A percentile compares a stretch with the other conserved stretches of the same genome.
phyloP scores from a whole-genome alignment of 2,888 invertebrate species.

The Mythimna lalbum region DNA sequence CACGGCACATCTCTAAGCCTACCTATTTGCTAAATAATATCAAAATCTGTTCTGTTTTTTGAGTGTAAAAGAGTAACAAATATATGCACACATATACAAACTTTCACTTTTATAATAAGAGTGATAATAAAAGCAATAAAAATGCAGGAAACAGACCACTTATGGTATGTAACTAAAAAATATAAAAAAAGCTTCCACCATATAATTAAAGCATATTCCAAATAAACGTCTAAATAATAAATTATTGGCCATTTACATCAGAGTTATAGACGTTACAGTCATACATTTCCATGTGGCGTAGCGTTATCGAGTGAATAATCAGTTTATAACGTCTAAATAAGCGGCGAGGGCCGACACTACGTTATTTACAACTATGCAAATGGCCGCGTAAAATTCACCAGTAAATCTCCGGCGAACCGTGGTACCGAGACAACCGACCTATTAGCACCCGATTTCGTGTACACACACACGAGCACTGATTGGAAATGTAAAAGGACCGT shows the following conservation, averaged over 20 bases:
- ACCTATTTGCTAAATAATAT: no score
- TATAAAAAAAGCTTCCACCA: slow-evolving; percentile 7
- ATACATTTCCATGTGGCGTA: slow-evolving; percentile 79
- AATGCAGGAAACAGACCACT: slow-evolving; percentile 10
- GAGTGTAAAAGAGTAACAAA: no score
- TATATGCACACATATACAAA: no score
- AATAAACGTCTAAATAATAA: slow-evolving; percentile 54
- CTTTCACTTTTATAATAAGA: no score
- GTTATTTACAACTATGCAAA: slow-evolving; percentile 84
- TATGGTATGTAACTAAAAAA: background rate
- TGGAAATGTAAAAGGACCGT: slow-evolving; percentile 61
- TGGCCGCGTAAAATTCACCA: slow-evolving; percentile 77
- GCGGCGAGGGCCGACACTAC: slow-evolving; percentile 78
- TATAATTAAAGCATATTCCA: slow-evolving; percentile 48
- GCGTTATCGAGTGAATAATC: slow-evolving; percentile 83
- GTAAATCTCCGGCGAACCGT: slow-evolving; percentile 76
- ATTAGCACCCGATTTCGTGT: slow-evolving; percentile 68
- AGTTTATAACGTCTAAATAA: slow-evolving; percentile 86
- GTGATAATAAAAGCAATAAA: background rate
- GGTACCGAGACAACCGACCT: slow-evolving; percentile 75
- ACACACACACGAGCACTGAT: slow-evolving; percentile 55
- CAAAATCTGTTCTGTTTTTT: no score
- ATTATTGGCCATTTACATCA: slow-evolving; percentile 63
- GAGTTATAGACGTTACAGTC: slow-evolving; percentile 71
- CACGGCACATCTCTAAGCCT: no score